Evolutionary conservation across 2,113 vertebrate species (phyloP), one percentile per base, ranked within the genome.

Genomic region (Astur gentilis): DNA sequence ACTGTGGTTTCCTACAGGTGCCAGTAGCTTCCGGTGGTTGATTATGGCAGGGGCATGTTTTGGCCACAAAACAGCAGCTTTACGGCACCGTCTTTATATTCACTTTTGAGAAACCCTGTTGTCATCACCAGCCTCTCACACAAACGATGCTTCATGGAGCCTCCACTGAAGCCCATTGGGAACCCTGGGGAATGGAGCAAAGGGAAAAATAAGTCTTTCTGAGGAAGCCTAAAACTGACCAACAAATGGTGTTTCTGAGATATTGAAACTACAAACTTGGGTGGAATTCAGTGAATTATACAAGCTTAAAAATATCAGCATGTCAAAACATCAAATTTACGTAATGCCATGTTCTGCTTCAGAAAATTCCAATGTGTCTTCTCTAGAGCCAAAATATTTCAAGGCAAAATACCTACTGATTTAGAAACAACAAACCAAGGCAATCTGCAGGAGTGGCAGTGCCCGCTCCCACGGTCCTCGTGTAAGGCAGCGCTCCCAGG

Each of bases 401-500:
- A 40, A 91, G 67, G 54, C 16, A 87, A 52, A 73, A 19, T 10
- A 52, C 11, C 36, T 31, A 19, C 40, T 25, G 31, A 16, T 29
- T 49, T 65, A 66, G 55, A 67, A 93, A 27, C 6, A 61, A 54
- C 9, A 49, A 75, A 18, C 3, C 19, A 55, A 58, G 38, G 57
- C 38, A 26, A 44, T n/a, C 16, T 55, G 23, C 73, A 36, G 45
- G 57, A 34, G 38, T 2, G 12, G 62, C 73, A 71, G 50, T 19
- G 16, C 31, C 44, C 2, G 0, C 31, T 80, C 40, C 55, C 1
- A 2, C 6, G 5, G 44, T 27, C 32, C n/a, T 18, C 1, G 4
- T 3, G 18, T 2, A 2, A 2, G n/a, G 67, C n/a, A 52, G 78
- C 0, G 6, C 44, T 77, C 55, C 34, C 1, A 3, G 1, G 6